Evolutionary conservation across 2,113 vertebrate genomes (phyloP).

Genomic region (Spheniscus mendiculus): DNA sequence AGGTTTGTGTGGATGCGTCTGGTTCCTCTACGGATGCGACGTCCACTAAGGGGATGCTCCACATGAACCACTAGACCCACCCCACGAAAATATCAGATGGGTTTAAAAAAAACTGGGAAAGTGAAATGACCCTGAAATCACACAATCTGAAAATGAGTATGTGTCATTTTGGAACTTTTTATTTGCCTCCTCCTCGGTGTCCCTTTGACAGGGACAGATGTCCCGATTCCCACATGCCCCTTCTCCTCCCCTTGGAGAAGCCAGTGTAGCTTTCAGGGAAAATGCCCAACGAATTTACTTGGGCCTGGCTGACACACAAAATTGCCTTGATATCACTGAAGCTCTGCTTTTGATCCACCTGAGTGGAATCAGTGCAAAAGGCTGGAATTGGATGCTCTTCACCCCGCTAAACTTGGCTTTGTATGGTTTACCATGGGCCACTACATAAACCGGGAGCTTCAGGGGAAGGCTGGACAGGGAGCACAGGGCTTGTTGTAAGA

Average conservation of each 20-base stretch:
- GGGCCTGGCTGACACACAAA: neutral
- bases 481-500: neutral
- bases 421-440: neutral
- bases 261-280: neutral
- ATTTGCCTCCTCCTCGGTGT: neutral
- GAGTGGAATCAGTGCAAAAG: neutral
- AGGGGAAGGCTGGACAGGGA: neutral
- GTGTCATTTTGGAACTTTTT: neutral
- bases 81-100: neutral
- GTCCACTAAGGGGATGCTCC: neutral
- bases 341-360: neutral
- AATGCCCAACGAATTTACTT: neutral
- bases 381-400: neutral
- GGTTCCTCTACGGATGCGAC: neutral
- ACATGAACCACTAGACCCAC: neutral
- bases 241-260: neutral
- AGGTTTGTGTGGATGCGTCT: neutral
- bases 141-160: neutral
- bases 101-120: neutral
- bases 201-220: neutral
- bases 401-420: fast-evolving
- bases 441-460: neutral
- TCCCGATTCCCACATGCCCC: neutral
- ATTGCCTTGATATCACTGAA: neutral
- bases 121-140: neutral